Percentiles rank a stretch among this genome's conserved stretches.
phyloP scores from a whole-genome alignment of 2,888 invertebrate genomes.

The Drosophila parthenogenetica region DNA sequence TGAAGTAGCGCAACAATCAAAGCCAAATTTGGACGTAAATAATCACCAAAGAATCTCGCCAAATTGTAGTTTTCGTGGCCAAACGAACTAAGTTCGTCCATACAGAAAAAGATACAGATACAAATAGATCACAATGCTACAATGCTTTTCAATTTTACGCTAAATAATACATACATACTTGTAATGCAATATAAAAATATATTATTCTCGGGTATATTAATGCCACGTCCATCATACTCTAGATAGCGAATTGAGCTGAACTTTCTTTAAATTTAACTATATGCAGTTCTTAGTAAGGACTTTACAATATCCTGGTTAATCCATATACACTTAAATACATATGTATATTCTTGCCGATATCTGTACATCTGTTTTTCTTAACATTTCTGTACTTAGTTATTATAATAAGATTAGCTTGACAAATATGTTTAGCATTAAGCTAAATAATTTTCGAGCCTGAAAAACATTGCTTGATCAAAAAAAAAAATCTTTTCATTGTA shows the following conservation, averaged over 20 bases:
- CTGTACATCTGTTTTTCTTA: constrained; percentile 1
- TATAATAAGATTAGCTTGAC: not conserved
- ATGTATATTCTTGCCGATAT: not conserved
- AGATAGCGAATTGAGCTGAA: constrained; percentile 29
- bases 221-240: constrained; percentile 19
- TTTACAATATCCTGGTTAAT: not conserved
- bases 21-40: constrained; percentile 28
- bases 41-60: constrained; percentile 58
- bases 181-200: constrained; percentile 11
- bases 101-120: not conserved
- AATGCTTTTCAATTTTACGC: constrained; percentile 5
- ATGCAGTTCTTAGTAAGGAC: not conserved
- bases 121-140: constrained; percentile 1
- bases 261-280: not conserved
- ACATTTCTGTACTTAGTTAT: not conserved
- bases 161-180: constrained; percentile 5
- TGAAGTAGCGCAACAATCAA: constrained; percentile 22
- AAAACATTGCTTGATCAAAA: not conserved
- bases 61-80: constrained; percentile 51
- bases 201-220: constrained; percentile 11
- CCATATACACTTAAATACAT: not conserved
- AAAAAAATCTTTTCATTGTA: constrained; percentile 10
- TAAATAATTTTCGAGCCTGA: not conserved
- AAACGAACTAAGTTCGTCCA: constrained; percentile 46
- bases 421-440: not conserved